Evolutionary conservation across 2,113 vertebrate genomes (phyloP), one percentile per base, ranked within the genome.

Genomic region (Entelurus aequoreus): DNA sequence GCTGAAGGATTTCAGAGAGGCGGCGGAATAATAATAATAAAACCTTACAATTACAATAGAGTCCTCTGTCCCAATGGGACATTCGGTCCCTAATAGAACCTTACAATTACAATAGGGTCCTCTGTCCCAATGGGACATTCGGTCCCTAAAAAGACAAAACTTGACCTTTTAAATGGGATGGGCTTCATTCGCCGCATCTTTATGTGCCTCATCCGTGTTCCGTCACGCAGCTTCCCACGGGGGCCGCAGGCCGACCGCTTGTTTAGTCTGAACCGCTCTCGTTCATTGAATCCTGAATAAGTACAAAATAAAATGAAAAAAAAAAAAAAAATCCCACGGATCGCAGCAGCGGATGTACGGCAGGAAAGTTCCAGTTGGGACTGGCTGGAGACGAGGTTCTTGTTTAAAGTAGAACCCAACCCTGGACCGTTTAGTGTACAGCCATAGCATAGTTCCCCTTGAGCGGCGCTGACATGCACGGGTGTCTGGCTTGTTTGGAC

Each of bases 371-470:
- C 19, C 37, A 65, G 78, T 76, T 3, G 16, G 8, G 48, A 59
- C 58, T 62, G 54, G 73, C 76, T 36, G 63, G 47, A 64, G 47
- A 64, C 70, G 35, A 48, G 60, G 72, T 59, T 68, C 40, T n/a
- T 66, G 65, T 86, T 82, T 71, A 72, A 69, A 71, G 68, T 76
- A 54, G 75, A 64, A 65, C 56, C 62, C 54, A 66, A 46, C 68
- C 69, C 69, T 40, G 56, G 71, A 55, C 59, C 47, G 60, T 65
- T 68, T 56, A 69, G 50, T 38, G 53, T 64, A 63, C 12, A 84
- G 77, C 70, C 75, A 76, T 75, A 81, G 74, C 77, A 82, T 75
- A 62, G 80, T 82, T 86, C 80, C 75, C 61, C 72, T 66, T 63
- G 74, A 78, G 66, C 62, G 63, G 38, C 8, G 40, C 5, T 77